Evolutionary conservation across 2,113 vertebrate genomes (phyloP), one percentile per base, ranked within the genome.

Genomic region (Emydocephalus ijimae): DNA sequence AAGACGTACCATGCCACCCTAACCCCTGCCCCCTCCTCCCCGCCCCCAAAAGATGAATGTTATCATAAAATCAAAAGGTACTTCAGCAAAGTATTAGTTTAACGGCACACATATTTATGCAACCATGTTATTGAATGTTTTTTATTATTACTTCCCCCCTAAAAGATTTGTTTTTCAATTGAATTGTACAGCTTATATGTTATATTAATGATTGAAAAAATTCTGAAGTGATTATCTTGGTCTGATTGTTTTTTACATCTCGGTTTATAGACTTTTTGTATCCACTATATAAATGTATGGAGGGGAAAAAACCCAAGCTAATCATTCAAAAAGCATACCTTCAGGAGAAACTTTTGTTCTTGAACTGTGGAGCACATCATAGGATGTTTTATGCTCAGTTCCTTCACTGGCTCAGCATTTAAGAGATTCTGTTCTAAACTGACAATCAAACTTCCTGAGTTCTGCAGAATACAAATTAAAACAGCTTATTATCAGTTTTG

Each of bases 381-480:
- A 23, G 98, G 98, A 87, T 97, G 97, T 91, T 98, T 97, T 9
- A 95, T 97, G 93, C 98, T 98, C 90, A 98, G 97, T 89, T 98
- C 97, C 89, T 96, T 98, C 97, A 98, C 95, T 43, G 98, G 98
- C 90, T 98, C 97, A 55, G 96, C 96, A 89, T 98, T 98, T 95
- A 98, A 97, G 94, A 98, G 96, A 89, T 98, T 97, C 91, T 97
- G 95, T 91, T 98, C 98, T 95, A 98, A 95, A 94, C 97, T 98
- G 91, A 94, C 88, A 29, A 97, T 95, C 93, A 98, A 98, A 56
- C 98, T 98, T 26, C 95, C 97, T n/a, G 98, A 98, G 92, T 95
- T 97, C 98, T 98, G 95, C 87, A 94, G 87, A 95, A 0, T 0
- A 55, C 87, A 14, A 6, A 64, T 89, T 59, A 92, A 5, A 24